Evolutionary conservation across 2,113 vertebrate genomes (phyloP).

Genomic region (Phodopus roborovskii): DNA sequence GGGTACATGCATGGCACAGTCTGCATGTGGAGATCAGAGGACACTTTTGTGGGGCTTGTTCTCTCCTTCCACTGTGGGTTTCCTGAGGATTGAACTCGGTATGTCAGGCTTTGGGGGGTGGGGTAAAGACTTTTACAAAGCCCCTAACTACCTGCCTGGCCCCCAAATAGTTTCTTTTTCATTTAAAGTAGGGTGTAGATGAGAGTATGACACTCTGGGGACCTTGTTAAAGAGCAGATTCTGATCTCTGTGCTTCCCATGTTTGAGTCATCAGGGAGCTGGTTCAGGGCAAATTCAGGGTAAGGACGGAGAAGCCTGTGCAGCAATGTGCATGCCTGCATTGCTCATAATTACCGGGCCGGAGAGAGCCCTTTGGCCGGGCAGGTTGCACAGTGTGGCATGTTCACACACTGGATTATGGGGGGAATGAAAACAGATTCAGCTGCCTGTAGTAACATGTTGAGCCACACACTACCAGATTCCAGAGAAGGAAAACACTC

Average conservation of each 20-base stretch:
- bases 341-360: background rate
- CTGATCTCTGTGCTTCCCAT: background rate
- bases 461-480: background rate
- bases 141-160: background rate
- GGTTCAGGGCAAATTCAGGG: slow-evolving; percentile 9
- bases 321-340: accelerated
- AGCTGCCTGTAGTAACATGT: background rate
- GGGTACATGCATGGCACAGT: background rate
- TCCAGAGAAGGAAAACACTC: background rate
- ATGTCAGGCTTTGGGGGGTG: background rate
- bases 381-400: too few relatives aligned
- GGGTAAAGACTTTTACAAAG: background rate
- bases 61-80: background rate
- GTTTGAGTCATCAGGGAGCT: background rate
- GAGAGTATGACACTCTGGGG: background rate
- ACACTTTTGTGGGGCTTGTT: background rate
- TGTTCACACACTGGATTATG: background rate
- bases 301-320: background rate
- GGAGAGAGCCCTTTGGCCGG: background rate
- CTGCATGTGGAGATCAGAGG: too few relatives aligned
- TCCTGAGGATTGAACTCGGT: background rate
- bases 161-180: background rate
- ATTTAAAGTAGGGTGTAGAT: background rate
- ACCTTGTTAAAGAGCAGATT: background rate
- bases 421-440: accelerated